A percentile compares a stretch with the other conserved stretches of the same genome.
phyloP scores from a whole-genome alignment of 2,888 invertebrate genomes.

The Pycnomerus fuliginosus region DNA sequence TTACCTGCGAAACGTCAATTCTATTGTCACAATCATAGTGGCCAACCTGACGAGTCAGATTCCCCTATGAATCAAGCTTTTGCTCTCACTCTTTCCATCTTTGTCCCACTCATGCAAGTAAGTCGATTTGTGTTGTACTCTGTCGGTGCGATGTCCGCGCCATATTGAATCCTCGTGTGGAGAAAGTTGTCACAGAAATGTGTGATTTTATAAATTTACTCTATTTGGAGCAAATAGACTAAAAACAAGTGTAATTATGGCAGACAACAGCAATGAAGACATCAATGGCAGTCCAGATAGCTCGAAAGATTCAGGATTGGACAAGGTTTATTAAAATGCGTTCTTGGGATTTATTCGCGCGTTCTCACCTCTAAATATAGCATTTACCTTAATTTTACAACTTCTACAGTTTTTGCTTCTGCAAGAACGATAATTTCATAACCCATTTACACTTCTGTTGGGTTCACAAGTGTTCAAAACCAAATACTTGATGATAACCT shows the following conservation, averaged over 20 bases:
- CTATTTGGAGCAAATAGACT: conserved; percentile 13
- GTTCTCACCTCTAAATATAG: conserved; percentile 49
- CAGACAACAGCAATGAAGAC: conserved; percentile 44
- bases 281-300: conserved; percentile 34
- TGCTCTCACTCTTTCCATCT: no score
- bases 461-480: no score
- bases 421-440: no score
- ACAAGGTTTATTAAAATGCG: conserved; percentile 45
- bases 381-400: conserved; percentile 8
- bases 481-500: conserved; percentile 2
- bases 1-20: no score
- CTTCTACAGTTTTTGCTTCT: conserved; percentile 5
- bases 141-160: conserved; percentile 37
- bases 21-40: no score
- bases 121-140: no score
- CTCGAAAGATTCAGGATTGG: conserved; percentile 38
- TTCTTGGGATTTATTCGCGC: conserved; percentile 44
- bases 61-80: no score
- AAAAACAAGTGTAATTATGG: conserved; percentile 42
- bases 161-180: conserved; percentile 54
- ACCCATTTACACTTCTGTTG: no score
- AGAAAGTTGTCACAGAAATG: conserved; percentile 51
- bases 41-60: no score
- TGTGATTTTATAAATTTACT: conserved; percentile 37
- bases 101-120: no score